These are phyloP conservation scores for Acronicta aceris DNA, from an alignment of 2,888 invertebrate species.

Conservation along the genomic window DNA sequence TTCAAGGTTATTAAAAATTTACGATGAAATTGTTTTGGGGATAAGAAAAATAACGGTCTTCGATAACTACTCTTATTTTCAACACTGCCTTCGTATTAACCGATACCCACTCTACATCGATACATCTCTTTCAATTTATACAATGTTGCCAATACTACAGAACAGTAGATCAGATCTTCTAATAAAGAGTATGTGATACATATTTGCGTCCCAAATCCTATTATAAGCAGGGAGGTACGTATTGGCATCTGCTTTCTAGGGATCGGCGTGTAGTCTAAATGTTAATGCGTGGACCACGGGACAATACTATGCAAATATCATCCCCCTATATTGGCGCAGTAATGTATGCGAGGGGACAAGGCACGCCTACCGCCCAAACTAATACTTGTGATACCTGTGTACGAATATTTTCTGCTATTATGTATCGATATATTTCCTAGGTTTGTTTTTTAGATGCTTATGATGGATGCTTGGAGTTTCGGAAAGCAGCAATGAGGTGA, in stretches of 20 bases:
- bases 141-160: not conserved
- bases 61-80: too few relatives aligned
- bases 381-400: conserved; percentile 55
- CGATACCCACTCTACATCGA: too few relatives aligned
- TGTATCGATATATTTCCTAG: conserved; percentile 23
- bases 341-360: conserved; percentile 77
- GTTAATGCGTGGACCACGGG: conserved; percentile 74
- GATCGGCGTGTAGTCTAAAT: conserved; percentile 75
- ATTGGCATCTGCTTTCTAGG: conserved; percentile 60
- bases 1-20: conserved; percentile 17
- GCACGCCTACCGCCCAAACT: conserved; percentile 41
- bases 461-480: too few relatives aligned
- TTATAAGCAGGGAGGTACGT: conserved; percentile 57
- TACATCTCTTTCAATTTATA: too few relatives aligned
- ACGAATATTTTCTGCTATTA: conserved; percentile 33
- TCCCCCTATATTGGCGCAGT: conserved; percentile 70
- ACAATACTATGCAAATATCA: conserved; percentile 84
- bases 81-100: too few relatives aligned
- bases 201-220: conserved; percentile 48
- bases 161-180: not conserved
- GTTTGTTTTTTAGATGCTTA: not conserved
- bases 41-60: too few relatives aligned
- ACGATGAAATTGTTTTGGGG: conserved; percentile 15
- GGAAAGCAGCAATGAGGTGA: conserved; percentile 22
- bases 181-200: conserved; percentile 23